These are phyloP conservation scores for Deroplatys truncata DNA, from an alignment of 2,888 invertebrate species.

Conservation along the genomic window DNA sequence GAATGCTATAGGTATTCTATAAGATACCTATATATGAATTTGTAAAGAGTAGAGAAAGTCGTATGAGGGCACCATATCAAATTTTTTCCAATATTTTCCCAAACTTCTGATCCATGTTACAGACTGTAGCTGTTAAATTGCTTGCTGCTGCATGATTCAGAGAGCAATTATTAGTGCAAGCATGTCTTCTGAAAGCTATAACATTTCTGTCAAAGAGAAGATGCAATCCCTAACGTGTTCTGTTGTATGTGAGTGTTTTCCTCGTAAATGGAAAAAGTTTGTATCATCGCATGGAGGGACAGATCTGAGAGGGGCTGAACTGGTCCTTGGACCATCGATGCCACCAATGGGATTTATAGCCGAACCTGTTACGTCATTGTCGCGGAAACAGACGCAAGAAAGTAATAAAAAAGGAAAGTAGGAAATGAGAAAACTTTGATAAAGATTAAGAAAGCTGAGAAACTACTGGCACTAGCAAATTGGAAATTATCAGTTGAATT, in stretches of 20 bases:
- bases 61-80: no score
- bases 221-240: not conserved
- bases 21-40: no score
- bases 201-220: not conserved
- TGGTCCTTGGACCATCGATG: not conserved
- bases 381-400: not conserved
- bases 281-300: not conserved
- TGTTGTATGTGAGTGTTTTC: not conserved
- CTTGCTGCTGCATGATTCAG: no score
- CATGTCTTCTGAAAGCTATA: not conserved
- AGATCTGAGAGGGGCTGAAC: not conserved
- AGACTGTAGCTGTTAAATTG: no score
- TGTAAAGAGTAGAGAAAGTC: no score
- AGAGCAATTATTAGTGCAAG: not conserved
- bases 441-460: not conserved
- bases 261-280: not conserved
- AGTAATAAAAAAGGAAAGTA: not conserved
- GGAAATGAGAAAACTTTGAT: not conserved
- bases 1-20: no score
- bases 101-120: no score
- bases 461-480: not conserved
- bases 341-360: not conserved
- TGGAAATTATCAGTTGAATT: not conserved
- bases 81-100: no score
- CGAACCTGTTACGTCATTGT: not conserved